Conservation (phyloP, 2,797 vertebrate species). For the Enoplosus armatus region DNA sequence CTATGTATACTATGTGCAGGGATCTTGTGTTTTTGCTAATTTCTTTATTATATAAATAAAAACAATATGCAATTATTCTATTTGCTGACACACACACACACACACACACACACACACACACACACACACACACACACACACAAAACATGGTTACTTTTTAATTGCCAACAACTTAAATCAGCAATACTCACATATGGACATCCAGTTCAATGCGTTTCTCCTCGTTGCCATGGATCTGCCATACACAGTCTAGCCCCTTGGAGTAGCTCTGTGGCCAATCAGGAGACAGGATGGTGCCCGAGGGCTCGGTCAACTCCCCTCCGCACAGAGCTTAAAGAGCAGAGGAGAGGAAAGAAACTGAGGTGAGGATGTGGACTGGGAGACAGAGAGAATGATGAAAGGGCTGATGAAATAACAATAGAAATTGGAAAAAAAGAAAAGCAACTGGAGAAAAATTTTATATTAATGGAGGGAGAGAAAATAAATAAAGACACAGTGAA, state of each 20-base stretch:
- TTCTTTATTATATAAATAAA: background rate
- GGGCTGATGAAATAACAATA: conserved; percentile 8
- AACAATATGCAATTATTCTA: background rate
- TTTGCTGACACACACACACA: background rate
- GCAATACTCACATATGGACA: conserved; percentile 90
- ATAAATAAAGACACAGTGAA: conserved; percentile 1
- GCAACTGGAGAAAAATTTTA: background rate
- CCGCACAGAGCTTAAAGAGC: conserved; percentile 88
- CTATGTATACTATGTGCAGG: background rate
- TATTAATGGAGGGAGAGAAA: conserved; percentile 11
- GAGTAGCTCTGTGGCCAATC: conserved; percentile 96
- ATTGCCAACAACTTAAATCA: background rate
- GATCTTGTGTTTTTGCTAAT: background rate
- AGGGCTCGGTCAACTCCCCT: conserved; percentile 89
- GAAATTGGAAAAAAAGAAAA: background rate
- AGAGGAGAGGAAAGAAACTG: conserved; percentile 34
- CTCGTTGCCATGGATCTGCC: conserved; percentile 93
- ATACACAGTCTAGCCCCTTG: conserved; percentile 93
- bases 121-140: background rate
- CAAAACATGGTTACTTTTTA: background rate
- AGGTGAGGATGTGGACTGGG: background rate
- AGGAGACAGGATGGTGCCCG: conserved; percentile 92
- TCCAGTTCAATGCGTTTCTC: conserved; percentile 93
- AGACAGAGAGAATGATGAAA: conserved; percentile 3
- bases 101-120: background rate